Evolutionary conservation across 2,888 invertebrate genomes (phyloP).

Genomic region (Schizotus pectinicornis): DNA sequence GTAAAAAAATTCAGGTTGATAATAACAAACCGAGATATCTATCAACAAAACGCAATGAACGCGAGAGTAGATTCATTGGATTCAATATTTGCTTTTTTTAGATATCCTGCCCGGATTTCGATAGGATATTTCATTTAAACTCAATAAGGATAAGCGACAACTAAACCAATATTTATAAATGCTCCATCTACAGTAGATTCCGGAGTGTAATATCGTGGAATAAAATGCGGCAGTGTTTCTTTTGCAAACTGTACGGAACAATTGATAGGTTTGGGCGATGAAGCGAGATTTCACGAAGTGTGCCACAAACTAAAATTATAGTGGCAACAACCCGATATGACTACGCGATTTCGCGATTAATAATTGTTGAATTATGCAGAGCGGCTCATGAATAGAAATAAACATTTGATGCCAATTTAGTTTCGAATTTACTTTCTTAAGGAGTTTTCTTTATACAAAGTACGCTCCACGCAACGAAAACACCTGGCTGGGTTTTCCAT

Average conservation of each 20-base stretch:
- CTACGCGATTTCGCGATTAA: not conserved
- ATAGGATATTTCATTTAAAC: constrained; percentile 35
- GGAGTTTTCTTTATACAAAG: constrained; percentile 20
- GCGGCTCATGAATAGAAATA: constrained; percentile 26
- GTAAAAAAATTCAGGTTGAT: constrained; percentile 4
- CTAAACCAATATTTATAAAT: constrained; percentile 34
- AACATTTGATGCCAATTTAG: constrained; percentile 29
- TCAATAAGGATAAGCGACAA: constrained; percentile 34
- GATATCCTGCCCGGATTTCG: constrained; percentile 30
- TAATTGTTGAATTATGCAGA: constrained; percentile 11
- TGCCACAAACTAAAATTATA: no score
- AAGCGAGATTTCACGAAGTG: no score
- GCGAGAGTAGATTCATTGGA: constrained; percentile 25
- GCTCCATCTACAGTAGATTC: constrained; percentile 18
- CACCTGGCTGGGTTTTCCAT: constrained; percentile 36
- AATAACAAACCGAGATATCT: constrained; percentile 16
- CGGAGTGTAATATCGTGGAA: constrained; percentile 16
- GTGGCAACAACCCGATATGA: no score
- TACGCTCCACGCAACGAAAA: constrained; percentile 14
- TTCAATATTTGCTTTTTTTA: constrained; percentile 32
- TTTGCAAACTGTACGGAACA: not conserved
- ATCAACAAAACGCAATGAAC: constrained; percentile 29
- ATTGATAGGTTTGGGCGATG: no score
- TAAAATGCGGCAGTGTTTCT: constrained; percentile 5
- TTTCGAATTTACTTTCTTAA: constrained; percentile 27